Base-by-base conservation (phyloP, 2,113 vertebrate species). In the Myotis brandtii region DNA sequence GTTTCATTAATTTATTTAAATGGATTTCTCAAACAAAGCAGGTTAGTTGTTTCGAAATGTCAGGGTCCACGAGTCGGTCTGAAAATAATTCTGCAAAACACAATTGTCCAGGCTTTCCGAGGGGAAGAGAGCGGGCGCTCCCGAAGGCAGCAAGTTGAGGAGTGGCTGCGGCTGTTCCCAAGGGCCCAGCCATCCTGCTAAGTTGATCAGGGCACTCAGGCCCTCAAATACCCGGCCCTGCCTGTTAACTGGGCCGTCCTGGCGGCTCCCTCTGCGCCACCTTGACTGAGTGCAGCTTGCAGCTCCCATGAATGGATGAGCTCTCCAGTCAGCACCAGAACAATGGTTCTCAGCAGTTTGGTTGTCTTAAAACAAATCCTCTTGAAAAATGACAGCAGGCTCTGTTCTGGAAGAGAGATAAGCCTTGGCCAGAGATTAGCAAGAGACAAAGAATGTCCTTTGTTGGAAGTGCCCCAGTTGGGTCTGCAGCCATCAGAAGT, bases 1-100 rank as follows among this genome's bases (percentile, higher is more conserved):
- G 72, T 96, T 97, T 97, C 93, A 98, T 98, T 98, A 98, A 98
- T 98, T 98, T 98, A 97, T 98, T 98, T 98, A 97, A 98, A 98
- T 97, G 94, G 92, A 95, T 98, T 98, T 97, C 86, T 97, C 97
- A 97, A 95, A 96, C 96, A 98, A 98, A 98, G 89, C 84, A 98
- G 95, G 95, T 97, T 97, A 93, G 97, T 97, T 97, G 97, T 97
- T 97, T 97, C 12, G 1, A 98, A 98, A 98, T 98, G 98, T 98
- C 98, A 98, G 70, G 80, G 90, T 95, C 91, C 93, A n/a, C 34
- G 85, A 96, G 91, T 66, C 86, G 88, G 95, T 97, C 91, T 97
- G 96, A 97, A 96, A 97, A 96, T 93, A 94, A 94, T 80, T 91
- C 93, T 97, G 95, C 92, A 96, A 98, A 97, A 98, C 56, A 89